Evolutionary conservation across 2,113 vertebrate species (phyloP).

Genomic region (Eidolon helvum): DNA sequence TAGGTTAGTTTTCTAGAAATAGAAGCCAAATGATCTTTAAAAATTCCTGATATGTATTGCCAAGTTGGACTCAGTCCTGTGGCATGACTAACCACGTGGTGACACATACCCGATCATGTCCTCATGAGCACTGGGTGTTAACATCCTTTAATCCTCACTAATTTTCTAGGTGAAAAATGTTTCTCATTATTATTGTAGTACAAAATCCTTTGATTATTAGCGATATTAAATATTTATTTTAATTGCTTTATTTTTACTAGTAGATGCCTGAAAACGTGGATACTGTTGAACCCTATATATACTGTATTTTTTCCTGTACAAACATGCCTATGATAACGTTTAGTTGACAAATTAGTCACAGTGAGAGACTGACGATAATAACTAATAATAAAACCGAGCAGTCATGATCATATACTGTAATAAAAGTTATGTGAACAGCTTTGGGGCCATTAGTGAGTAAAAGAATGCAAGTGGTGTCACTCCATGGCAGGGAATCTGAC

Average conservation of each 20-base stretch:
- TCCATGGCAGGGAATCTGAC: background rate
- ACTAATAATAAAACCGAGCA: background rate
- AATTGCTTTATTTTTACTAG: background rate
- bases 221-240: conserved; percentile 40
- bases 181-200: background rate
- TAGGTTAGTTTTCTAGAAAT: conserved; percentile 5
- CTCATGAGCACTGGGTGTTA: background rate
- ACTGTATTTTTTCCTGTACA: background rate
- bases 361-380: background rate
- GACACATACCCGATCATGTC: background rate
- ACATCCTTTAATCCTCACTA: background rate
- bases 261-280: background rate
- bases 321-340: background rate
- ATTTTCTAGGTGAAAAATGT: background rate
- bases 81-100: background rate
- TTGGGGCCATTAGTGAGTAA: background rate
- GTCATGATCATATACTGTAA: background rate
- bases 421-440: background rate
- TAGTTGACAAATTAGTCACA: background rate
- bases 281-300: background rate
- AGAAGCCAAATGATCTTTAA: background rate
- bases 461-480: background rate
- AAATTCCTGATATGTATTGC: background rate
- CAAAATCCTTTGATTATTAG: background rate
- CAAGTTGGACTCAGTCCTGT: background rate